Evolutionary conservation across 2,888 invertebrate species (phyloP), one percentile per base, ranked within the genome.

Genomic region (Blera fallax): DNA sequence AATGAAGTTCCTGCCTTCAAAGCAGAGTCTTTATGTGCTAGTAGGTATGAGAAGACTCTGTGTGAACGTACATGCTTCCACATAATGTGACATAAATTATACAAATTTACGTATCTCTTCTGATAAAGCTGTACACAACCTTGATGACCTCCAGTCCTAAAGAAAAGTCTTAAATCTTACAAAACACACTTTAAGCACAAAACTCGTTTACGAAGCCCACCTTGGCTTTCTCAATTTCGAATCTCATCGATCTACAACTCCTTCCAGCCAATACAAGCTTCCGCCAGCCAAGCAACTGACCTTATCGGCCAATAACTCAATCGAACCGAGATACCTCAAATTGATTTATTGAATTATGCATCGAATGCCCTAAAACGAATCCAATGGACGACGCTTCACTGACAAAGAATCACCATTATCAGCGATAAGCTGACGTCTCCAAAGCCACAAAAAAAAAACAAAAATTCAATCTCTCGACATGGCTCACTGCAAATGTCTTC

Each of bases 391-490:
- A 65, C 65, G 65, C 45, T 52, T 65, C 52, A 69, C 37, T 77
- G 77, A 82, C 77, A 82, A 77, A 82, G 77, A 58, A 72, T 82
- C 56, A 37, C 79, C 58, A 79, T 79, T 83, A 78, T 83, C 83
- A 43, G 52, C 48, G 79, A 79, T 79, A 79, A 79, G 56, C 62
- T 64, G 69, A 72, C 67, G 67, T 40, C 40, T 50, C 48, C 11
- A 40, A 50, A 24, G 11, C 52, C 32, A 54, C 29, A 58, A 32
- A 54, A 64, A 24, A 50, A 32, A 54, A 64, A 24, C 4, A 45
- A 27, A n/a, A n/a, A n/a, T n/a, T n/a, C 24, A 65, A 50, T 62
- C 64, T 64, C 21, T 58, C 43, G 54, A 58, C 60, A 65, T 65
- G 45, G 24, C 50, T 62, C 60, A 67, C 45, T 37, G 48, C 45